These are phyloP conservation scores for Heliconius hermathena DNA, from an alignment of 1,140 invertebrate species.

Conservation along the genomic window DNA sequence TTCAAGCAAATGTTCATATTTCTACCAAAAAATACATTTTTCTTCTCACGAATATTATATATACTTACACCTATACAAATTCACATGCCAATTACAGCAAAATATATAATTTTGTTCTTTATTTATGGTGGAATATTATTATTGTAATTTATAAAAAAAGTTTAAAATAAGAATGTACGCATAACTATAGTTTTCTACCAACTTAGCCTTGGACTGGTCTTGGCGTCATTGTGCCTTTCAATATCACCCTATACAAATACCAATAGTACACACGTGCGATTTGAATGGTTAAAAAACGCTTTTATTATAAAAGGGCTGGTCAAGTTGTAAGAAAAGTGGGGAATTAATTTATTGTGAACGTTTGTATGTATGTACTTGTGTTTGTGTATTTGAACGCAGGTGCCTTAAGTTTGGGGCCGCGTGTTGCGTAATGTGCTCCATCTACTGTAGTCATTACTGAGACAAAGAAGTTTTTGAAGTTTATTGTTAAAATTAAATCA, in stretches of 20 bases:
- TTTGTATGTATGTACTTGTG: neutral
- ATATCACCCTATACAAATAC: slow-evolving; percentile 32
- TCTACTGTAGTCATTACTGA: neutral
- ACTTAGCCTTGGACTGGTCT: slow-evolving; percentile 39
- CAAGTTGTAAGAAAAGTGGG: slow-evolving; percentile 16
- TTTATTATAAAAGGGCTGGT: slow-evolving; percentile 33
- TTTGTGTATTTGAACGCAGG: slow-evolving; percentile 11
- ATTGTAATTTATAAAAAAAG: slow-evolving; percentile 6
- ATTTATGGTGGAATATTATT: neutral
- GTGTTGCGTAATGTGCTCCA: neutral
- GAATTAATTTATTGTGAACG: neutral
- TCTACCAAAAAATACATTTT: neutral
- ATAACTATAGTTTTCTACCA: slow-evolving; percentile 22
- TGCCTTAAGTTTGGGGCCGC: neutral
- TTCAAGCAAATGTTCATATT: no score
- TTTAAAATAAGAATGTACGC: slow-evolving; percentile 24
- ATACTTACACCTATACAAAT: no score
- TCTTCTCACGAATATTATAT: neutral
- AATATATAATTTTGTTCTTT: no score
- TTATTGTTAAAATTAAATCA: no score
- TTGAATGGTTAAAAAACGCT: slow-evolving; percentile 30
- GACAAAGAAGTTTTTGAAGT: neutral
- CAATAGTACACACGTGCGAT: slow-evolving; percentile 43
- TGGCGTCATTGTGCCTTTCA: slow-evolving; percentile 35
- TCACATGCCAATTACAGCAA: no score